These are phyloP conservation scores for Allolobophora icterica DNA, from an alignment of 2,888 invertebrate species.

Conservation along the genomic window DNA sequence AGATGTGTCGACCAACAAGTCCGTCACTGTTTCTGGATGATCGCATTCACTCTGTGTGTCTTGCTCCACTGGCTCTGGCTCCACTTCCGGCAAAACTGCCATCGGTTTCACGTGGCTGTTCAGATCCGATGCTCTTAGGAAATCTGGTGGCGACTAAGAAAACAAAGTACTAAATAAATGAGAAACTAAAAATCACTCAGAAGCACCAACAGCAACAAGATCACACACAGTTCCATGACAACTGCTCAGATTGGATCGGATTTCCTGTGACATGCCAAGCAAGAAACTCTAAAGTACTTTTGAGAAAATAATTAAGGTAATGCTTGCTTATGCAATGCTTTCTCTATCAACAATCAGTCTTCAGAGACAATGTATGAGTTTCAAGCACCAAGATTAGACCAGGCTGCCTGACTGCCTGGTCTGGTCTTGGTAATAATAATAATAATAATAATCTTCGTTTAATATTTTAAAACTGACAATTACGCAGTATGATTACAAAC, in stretches of 20 bases:
- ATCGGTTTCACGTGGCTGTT: constrained; percentile 92
- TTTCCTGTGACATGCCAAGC: background rate
- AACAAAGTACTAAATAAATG: constrained; percentile 1
- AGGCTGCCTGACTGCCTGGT: too few relatives aligned
- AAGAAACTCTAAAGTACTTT: background rate
- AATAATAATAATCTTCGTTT: too few relatives aligned
- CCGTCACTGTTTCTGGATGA: constrained; percentile 67
- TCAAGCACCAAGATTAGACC: too few relatives aligned
- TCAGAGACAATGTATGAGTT: too few relatives aligned
- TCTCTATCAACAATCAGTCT: background rate
- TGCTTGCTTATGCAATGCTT: too few relatives aligned
- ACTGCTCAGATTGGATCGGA: too few relatives aligned
- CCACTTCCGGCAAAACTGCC: constrained; percentile 68
- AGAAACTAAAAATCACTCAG: background rate
- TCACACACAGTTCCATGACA: too few relatives aligned
- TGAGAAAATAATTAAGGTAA: too few relatives aligned
- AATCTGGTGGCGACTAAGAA: constrained; percentile 81
- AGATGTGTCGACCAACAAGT: constrained; percentile 64
- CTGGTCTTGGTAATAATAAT: too few relatives aligned
- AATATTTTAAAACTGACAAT: too few relatives aligned
- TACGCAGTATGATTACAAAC: too few relatives aligned
- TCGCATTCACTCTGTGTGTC: constrained; percentile 30
- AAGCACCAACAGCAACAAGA: background rate
- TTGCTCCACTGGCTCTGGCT: constrained; percentile 53
- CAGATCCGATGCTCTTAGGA: constrained; percentile 88